These are phyloP conservation scores for Periophthalmus magnuspinnatus DNA, from an alignment of 2,797 vertebrate genomes.

Conservation along the genomic window DNA sequence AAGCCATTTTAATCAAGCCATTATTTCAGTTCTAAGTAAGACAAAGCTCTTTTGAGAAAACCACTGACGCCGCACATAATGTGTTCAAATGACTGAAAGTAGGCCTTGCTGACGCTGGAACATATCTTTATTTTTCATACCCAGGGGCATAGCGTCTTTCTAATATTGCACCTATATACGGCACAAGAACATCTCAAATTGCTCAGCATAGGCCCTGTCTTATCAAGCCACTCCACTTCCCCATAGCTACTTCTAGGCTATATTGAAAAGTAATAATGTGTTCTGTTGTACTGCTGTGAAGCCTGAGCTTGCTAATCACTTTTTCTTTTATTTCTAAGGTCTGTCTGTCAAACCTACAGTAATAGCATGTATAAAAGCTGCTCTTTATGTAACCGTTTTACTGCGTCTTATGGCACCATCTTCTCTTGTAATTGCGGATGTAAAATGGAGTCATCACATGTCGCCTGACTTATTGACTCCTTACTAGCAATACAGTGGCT, in stretches of 20 bases:
- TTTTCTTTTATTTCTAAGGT: conserved; percentile 17
- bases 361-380: conserved; percentile 7
- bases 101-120: not conserved
- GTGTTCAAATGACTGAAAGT: not conserved
- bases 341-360: conserved; percentile 13
- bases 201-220: not conserved
- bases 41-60: not conserved
- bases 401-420: conserved; percentile 4
- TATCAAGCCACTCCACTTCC: conserved; percentile 9
- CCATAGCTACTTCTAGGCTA: conserved; percentile 2
- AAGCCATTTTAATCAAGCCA: not conserved
- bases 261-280: conserved; percentile 13
- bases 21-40: not conserved
- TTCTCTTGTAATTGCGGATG: not conserved
- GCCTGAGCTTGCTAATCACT: conserved; percentile 15
- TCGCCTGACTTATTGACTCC: not conserved
- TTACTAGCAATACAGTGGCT: no score
- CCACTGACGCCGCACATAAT: not conserved
- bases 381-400: conserved; percentile 2
- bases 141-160: conserved; percentile 20
- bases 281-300: conserved; percentile 4
- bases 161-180: conserved; percentile 7
- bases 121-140: not conserved
- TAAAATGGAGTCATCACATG: not conserved
- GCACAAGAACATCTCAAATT: conserved; percentile 5